Evolutionary conservation across 2,888 invertebrate species (phyloP), one percentile per base, ranked within the genome.

Genomic region (Clanis bilineata): DNA sequence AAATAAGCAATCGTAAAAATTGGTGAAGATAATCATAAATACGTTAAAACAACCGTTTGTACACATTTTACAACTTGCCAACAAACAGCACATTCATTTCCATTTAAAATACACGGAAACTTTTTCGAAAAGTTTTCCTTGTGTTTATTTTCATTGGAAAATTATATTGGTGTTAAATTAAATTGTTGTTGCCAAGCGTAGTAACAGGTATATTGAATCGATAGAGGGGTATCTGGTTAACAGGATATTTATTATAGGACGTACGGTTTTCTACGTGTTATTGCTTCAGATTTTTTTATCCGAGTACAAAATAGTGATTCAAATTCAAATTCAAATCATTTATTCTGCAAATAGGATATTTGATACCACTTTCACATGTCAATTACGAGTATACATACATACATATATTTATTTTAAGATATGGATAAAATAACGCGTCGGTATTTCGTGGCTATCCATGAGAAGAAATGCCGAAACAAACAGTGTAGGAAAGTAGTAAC

Each of bases 201-300:
- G 36, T 18, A 44, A 44, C 28, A 28, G 44, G 44, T 44, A 9
- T 44, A 45, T 28, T 32, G 23, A 2, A 36, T 15, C 32, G 44
- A 12, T 45, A 57, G 36, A 43, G 12, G n/a, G 15, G 44, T 32
- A 21, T 36, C 57, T 57, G 43, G 44, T 57, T 57, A 36, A 22
- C 22, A 21, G 36, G 3, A 44, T 36, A 36, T 57, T 57, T 57
- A 57, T 44, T n/a, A n/a, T n/a, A 28, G 43, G 18, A 28, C 12
- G 43, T 10, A 32, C 21, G 18, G 6, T 43, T 43, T 56, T 3
- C 6, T 32, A 6, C 10, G 32, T n/a, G n/a, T n/a, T n/a, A n/a
- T n/a, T n/a, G n/a, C n/a, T n/a, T n/a, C n/a, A n/a, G n/a, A n/a
- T n/a, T n/a, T n/a, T n/a, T n/a, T n/a, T n/a, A n/a, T n/a, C n/a